Percentiles rank a stretch among this genome's conserved stretches.
These are phyloP conservation scores for Bombus cullumanus DNA, from an alignment of 1,140 invertebrate species.

Conservation along the genomic window DNA sequence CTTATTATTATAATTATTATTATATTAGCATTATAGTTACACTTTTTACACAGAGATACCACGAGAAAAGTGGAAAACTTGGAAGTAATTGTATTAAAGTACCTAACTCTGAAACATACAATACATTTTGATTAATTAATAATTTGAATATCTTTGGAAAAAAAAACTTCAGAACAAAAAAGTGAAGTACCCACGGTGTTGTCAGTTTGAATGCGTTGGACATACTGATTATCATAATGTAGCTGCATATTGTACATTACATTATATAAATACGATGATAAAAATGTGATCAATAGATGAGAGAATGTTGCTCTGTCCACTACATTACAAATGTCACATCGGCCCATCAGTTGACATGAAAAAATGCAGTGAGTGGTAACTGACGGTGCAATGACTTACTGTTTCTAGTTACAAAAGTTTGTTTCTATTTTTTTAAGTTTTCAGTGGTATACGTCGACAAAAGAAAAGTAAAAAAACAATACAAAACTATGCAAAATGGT, in stretches of 20 bases:
- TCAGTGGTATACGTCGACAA: conserved; percentile 60
- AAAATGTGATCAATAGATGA: conserved; percentile 77
- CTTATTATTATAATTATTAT: conserved; percentile 78
- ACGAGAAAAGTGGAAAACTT: conserved; percentile 74
- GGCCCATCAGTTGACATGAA: conserved; percentile 57
- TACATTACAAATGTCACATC: conserved; percentile 70
- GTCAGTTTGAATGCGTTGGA: conserved; percentile 78
- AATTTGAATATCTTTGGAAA: conserved; percentile 63
- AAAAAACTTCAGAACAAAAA: conserved; percentile 49
- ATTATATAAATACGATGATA: conserved; percentile 79
- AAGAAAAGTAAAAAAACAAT: conserved; percentile 52
- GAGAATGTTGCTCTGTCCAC: conserved; percentile 76
- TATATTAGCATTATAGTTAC: conserved; percentile 79
- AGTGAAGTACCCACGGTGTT: conserved; percentile 68
- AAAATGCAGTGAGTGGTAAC: conserved; percentile 61
- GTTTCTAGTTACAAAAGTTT: conserved; percentile 66
- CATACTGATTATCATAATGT: conserved; percentile 79
- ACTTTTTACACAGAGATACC: conserved; percentile 80
- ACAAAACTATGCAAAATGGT: conserved; percentile 41
- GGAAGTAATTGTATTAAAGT: conserved; percentile 78
- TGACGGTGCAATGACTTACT: conserved; percentile 67
- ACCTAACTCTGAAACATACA: conserved; percentile 74
- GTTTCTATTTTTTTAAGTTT: conserved; percentile 66
- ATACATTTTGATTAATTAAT: conserved; percentile 67
- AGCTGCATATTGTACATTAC: conserved; percentile 81